Conservation (phyloP, 2,797 vertebrate species). For the Alectoris magna region DNA sequence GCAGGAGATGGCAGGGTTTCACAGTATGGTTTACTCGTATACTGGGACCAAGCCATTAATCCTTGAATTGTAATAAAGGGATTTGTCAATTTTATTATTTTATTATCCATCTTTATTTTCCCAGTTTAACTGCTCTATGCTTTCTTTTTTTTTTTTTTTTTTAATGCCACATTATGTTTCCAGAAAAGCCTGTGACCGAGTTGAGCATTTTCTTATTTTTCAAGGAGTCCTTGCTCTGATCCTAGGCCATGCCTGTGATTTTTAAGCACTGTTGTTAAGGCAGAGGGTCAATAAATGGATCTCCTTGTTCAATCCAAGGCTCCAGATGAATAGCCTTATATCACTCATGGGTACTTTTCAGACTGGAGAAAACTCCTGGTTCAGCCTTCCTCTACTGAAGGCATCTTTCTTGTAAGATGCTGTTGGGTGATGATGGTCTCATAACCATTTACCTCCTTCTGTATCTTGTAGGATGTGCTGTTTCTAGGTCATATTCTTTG, state of each 20-base stretch:
- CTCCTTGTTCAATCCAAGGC: neutral
- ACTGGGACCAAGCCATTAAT: neutral
- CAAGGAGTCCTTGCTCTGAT: neutral
- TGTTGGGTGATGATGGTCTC: neutral
- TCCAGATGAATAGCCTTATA: slow-evolving; percentile 12
- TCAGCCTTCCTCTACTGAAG: neutral
- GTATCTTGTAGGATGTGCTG: rapidly evolving
- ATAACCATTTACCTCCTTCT: neutral
- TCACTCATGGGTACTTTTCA: neutral
- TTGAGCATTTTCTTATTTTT: slow-evolving; percentile 6
- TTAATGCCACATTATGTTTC: neutral
- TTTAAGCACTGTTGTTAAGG: neutral
- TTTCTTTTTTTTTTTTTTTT: neutral
- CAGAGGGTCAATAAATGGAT: slow-evolving; percentile 30
- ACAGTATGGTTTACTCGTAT: neutral
- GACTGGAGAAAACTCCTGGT: neutral
- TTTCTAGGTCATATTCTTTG: rapidly evolving
- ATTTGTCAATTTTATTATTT: neutral
- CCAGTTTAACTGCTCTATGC: neutral
- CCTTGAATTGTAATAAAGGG: neutral
- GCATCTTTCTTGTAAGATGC: neutral
- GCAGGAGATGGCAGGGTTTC: neutral
- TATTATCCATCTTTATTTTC: slow-evolving; percentile 1
- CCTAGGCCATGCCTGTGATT: neutral
- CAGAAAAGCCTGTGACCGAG: neutral